Evolutionary conservation across 2,888 invertebrate genomes (phyloP), one percentile per base, ranked within the genome.

Genomic region (Napeogenes inachia): DNA sequence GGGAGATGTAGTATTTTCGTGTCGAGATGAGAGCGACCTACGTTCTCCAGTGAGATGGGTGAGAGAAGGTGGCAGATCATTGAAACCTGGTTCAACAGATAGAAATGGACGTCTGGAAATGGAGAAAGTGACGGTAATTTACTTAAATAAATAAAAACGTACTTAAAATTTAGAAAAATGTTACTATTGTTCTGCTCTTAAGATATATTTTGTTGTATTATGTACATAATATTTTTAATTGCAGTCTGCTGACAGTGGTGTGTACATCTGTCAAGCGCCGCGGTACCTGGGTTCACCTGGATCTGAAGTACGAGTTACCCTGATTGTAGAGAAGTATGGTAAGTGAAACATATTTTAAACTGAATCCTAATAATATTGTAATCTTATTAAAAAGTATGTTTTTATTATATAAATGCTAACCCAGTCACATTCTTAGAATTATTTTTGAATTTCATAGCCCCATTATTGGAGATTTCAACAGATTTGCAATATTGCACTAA

Each of bases 1-100:
- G 82, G 94, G 96, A 53, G 97, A 98, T 84, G 98, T 98, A 47
- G 96, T 97, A 45, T 96, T 98, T 92, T 95, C 95, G 85, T 98
- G 98, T 79, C 94, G 97, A 69, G 97, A 98, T 76, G 97, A 97
- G 84, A 96, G 98, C n/a, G 92, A 92, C 0, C 80, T 92, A 0
- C 92, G 97, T 60, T 95, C 95, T 3, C 91, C 91, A 58, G 96
- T 98, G 4, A 92, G 92, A 45, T 97, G 96, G 95, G 78, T 92
- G 0, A 92, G 95, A 59, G 94, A 94, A 55, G 93, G 94, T 59
- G 94, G 94, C 42, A 86, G 92, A 60, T 93, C 94, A 0, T 81
- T 98, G 58, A 97, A 97, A 42, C 88, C 93, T 0, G 95, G 95
- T n/a, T 94, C 94, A n/a, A 91, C 88, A 0, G 95, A 96, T 71